These are phyloP conservation scores for Drosophila putrida DNA, from an alignment of 2,888 invertebrate species.

Conservation along the genomic window DNA sequence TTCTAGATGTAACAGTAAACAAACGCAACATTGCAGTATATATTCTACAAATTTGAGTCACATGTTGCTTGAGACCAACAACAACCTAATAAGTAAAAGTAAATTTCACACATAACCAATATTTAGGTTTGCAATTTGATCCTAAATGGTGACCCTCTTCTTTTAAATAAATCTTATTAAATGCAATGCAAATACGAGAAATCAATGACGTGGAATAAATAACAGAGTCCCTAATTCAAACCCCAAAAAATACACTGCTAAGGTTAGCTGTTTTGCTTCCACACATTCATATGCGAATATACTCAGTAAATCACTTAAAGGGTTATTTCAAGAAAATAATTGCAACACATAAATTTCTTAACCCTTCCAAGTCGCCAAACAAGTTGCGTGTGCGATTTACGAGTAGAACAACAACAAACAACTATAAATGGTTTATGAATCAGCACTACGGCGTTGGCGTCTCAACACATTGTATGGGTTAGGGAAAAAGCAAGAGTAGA, in stretches of 20 bases:
- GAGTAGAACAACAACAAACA: slow-evolving; percentile 40
- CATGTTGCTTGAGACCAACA: background rate
- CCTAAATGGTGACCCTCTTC: slow-evolving; percentile 2
- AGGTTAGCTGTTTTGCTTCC: slow-evolving; percentile 32
- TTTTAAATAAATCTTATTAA: slow-evolving; percentile 56
- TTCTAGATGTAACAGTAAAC: no score
- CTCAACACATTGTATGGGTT: slow-evolving; percentile 34
- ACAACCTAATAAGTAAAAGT: no score
- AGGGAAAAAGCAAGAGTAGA: slow-evolving; percentile 8
- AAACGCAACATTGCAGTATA: no score
- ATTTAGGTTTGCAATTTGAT: slow-evolving; percentile 23
- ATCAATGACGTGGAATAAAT: slow-evolving; percentile 71
- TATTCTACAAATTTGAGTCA: slow-evolving; percentile 2
- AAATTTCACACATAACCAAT: slow-evolving; percentile 38
- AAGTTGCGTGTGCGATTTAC: slow-evolving; percentile 64
- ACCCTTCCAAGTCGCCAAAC: slow-evolving; percentile 63
- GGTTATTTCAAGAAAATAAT: slow-evolving; percentile 80
- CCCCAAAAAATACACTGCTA: slow-evolving; percentile 24
- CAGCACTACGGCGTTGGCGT: slow-evolving; percentile 48
- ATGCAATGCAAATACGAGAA: slow-evolving; percentile 49
- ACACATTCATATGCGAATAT: slow-evolving; percentile 22
- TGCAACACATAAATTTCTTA: slow-evolving; percentile 78
- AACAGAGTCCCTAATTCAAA: slow-evolving; percentile 17
- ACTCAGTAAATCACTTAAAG: slow-evolving; percentile 78
- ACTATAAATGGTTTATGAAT: slow-evolving; percentile 80